Evolutionary conservation across 2,797 vertebrate genomes (phyloP), one percentile per base, ranked within the genome.

Genomic region (Vultur gryphus): DNA sequence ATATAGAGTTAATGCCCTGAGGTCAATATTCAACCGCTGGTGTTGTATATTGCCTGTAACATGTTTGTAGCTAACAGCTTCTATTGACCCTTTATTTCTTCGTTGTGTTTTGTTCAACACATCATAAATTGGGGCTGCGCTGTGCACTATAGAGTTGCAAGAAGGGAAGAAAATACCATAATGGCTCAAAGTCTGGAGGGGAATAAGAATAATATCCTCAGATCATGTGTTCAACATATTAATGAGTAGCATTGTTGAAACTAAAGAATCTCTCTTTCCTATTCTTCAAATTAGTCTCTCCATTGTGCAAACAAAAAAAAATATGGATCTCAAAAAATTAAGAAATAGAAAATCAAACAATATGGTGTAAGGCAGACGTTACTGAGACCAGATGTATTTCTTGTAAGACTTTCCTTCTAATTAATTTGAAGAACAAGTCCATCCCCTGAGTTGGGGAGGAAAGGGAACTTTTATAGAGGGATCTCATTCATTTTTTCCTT

Each of bases 1-100:
- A 95, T 88, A 94, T 96, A 97, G 92, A 97, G 86, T 94, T 93
- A 95, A 89, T 79, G 95, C 96, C 96, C 94, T 23, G 35, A 97
- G 97, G 97, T 96, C 97, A 98, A 98, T 98, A 98, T 98, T 94
- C 98, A 98, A 97, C 97, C 91, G 0, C 48, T 35, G 73, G 29
- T 95, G 97, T 98, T 98, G 98, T 96, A 97, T 98, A 98, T 98
- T 97, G 96, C 98, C 98, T 95, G 67, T 77, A 89, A 87, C 25
- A 54, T 97, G 96, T 96, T 95, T 95, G 96, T 96, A 97, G 96
- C 94, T 87, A 84, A 95, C 49, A 92, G 95, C 95, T 98, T 95
- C 95, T 94, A 90, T 90, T 89, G 94, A 97, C 78, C 96, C 91
- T 95, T 97, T 97, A 95, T 89, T 95, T 83, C 78, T 96, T 92